These are phyloP conservation scores for Nesoenas mayeri DNA, from an alignment of 2,113 vertebrate genomes.

Conservation along the genomic window DNA sequence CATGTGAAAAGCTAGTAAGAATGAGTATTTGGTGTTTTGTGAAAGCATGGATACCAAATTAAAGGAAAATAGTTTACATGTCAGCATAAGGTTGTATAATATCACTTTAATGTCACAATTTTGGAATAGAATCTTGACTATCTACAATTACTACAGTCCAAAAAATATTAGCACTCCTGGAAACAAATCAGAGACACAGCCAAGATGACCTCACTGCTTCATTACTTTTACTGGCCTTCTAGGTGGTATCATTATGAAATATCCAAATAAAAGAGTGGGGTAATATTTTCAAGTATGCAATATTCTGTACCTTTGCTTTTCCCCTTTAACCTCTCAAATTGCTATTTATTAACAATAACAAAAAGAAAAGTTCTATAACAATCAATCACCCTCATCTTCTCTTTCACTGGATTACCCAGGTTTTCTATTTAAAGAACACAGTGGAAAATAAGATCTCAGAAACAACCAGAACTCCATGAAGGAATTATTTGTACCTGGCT, in stretches of 20 bases:
- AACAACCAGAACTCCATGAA: neutral
- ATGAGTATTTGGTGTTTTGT: neutral
- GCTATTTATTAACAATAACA: neutral
- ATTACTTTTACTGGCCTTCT: neutral
- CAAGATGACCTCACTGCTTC: neutral
- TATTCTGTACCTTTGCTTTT: neutral
- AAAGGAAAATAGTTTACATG: neutral
- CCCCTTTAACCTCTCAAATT: neutral
- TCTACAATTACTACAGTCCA: neutral
- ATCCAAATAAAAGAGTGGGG: neutral
- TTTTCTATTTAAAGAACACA: neutral
- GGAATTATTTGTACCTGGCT: neutral
- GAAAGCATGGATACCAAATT: neutral
- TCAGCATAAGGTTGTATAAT: neutral
- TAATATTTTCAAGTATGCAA: neutral
- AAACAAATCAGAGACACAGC: neutral
- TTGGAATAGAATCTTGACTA: neutral
- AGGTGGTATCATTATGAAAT: neutral
- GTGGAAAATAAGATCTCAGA: neutral
- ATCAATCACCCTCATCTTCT: neutral
- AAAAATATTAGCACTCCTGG: neutral
- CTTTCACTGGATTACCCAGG: neutral
- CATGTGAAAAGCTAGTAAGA: neutral
- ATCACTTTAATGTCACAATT: neutral
- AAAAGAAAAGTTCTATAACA: neutral